phyloP scores from a whole-genome alignment of 2,888 invertebrate genomes.

The Zonitis immaculata region DNA sequence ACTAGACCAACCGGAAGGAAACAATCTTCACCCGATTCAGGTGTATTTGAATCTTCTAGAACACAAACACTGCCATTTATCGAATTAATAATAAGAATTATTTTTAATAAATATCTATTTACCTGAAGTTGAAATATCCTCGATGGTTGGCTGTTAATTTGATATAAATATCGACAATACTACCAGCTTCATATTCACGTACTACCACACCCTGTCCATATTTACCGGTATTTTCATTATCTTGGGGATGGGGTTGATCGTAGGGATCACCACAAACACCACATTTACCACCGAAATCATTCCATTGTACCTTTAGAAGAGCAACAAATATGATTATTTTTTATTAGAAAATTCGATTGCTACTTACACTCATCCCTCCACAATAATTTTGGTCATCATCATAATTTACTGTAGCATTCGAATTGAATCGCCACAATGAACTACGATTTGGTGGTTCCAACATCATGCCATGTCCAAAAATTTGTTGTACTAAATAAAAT shows the following conservation, averaged over 20 bases:
- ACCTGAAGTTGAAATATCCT: slow-evolving; percentile 43
- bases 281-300: slow-evolving; percentile 49
- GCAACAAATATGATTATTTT: too few species aligned
- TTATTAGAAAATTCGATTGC: not conserved
- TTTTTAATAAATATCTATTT: not conserved
- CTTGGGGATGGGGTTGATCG: slow-evolving; percentile 46
- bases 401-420: slow-evolving; percentile 47
- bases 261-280: slow-evolving; percentile 56
- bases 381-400: slow-evolving; percentile 51
- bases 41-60: slow-evolving; percentile 33
- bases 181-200: slow-evolving; percentile 38
- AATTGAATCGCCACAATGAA: slow-evolving; percentile 50
- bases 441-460: slow-evolving; percentile 50
- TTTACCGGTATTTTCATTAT: slow-evolving; percentile 54
- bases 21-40: slow-evolving; percentile 48
- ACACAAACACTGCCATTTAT: slow-evolving; percentile 39
- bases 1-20: slow-evolving; percentile 41
- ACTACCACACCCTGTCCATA: slow-evolving; percentile 52
- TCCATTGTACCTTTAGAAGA: slow-evolving; percentile 45
- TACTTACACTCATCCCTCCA: slow-evolving; percentile 46
- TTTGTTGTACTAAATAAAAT: not conserved
- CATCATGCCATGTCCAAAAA: slow-evolving; percentile 50
- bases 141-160: slow-evolving; percentile 42
- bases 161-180: slow-evolving; percentile 33
- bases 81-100: too few species aligned